Evolutionary conservation across 2,888 invertebrate species (phyloP).

Genomic region (Epiblema foenella): DNA sequence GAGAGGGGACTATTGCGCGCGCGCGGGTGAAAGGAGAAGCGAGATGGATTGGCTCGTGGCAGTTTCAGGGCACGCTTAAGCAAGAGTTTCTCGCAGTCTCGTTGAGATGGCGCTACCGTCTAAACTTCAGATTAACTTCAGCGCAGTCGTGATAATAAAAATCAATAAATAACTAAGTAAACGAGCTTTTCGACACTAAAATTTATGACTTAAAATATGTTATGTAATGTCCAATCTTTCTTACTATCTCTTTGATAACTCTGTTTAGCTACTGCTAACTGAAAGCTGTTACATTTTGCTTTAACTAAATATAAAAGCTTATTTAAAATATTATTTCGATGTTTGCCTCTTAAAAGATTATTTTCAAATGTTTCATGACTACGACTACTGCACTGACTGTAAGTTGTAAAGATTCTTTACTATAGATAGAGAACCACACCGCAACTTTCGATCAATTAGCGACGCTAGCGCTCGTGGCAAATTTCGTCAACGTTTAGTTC

Average conservation of each 20-base stretch:
- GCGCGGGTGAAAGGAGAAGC: constrained; percentile 56
- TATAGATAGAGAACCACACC: neutral
- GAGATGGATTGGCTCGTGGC: constrained; percentile 75
- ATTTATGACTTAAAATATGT: neutral
- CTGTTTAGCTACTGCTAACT: neutral
- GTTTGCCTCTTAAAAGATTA: neutral
- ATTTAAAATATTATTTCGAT: neutral
- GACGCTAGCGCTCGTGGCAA: constrained; percentile 34
- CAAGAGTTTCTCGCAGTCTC: constrained; percentile 47
- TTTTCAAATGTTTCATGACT: neutral
- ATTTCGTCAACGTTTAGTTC: constrained; percentile 31
- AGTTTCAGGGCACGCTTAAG: constrained; percentile 62
- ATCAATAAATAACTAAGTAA: neutral
- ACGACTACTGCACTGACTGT: neutral
- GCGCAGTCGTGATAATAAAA: neutral
- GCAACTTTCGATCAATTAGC: neutral
- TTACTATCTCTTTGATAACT: neutral
- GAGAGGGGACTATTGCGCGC: constrained; percentile 54
- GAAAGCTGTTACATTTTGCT: neutral
- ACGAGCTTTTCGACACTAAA: neutral
- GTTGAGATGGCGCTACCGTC: constrained; percentile 70
- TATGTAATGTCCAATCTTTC: neutral
- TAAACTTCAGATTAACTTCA: neutral
- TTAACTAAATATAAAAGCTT: neutral
- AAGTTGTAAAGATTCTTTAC: neutral